Base-by-base conservation (phyloP, 1,140 invertebrate species). In the Zelostemma sp. region DNA sequence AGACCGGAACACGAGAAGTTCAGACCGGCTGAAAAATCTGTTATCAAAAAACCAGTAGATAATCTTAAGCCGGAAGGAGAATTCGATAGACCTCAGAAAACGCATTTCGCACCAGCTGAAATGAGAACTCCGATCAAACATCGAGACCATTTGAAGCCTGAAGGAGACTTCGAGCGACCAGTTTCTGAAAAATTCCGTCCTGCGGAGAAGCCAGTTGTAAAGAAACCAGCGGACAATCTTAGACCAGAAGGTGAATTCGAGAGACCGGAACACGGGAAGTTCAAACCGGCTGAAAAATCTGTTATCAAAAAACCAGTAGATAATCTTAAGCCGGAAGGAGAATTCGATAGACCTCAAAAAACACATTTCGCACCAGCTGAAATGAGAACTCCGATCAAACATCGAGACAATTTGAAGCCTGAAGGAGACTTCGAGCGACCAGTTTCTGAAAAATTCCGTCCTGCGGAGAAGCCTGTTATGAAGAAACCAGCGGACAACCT, bases 61-160 rank as follows among this genome's bases (percentile, higher is more conserved):
- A 84, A 87, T 63, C 60, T 88, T 0, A 81, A 76, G 58, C 72
- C 84, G 0, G 86, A 88, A 67, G 8, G 88, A 88, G 72, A 82
- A 86, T 43, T 43, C 17, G 89, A 90, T 67, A 90, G 90, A 71
- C 76, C 83, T 0, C 89, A 90, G 77, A 89, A 89, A 14, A 79
- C 77, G 0, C 72, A 82, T 18, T 74, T 80, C 1, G 88, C 84
- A 1, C 85, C 80, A 47, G 82, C 60, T 21, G 86, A 90, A 75
- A 81, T 88, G 69, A 83, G 87, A 51, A 85, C 84, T 58, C 87
- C 89, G 21, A 84, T 87, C 2, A 88, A 86, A 68, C 89, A 85
- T 1, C 81, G 87, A 73, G 89, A 92, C 80, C 91, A 91, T 74
- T 79, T 72, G 90, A 78, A 75, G 70, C 85, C 85, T 61, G 89